These are phyloP conservation scores for Sebastes paucispinis DNA, from an alignment of 2,797 vertebrate genomes.

Conservation along the genomic window DNA sequence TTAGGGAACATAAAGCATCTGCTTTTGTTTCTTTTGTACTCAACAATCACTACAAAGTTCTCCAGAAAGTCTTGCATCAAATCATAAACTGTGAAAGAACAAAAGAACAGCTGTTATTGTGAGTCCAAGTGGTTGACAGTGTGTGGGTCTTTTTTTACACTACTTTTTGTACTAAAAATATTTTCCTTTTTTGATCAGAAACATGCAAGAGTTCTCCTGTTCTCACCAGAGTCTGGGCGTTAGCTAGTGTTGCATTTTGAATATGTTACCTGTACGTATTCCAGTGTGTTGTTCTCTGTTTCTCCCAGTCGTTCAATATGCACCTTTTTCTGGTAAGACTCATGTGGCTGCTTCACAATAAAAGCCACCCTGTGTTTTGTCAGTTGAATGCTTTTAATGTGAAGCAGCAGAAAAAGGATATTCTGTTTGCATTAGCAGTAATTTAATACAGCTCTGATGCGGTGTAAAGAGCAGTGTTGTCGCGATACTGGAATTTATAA, in stretches of 20 bases:
- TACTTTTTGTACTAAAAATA: no score
- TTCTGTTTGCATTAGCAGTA: not conserved
- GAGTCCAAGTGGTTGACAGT: no score
- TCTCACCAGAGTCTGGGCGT: not conserved
- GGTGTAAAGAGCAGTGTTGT: accelerated
- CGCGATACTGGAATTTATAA: accelerated
- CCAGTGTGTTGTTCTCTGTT: no score
- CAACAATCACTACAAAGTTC: no score
- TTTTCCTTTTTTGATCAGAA: not conserved
- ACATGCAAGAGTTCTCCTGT: accelerated
- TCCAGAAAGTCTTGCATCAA: no score
- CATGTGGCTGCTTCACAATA: not conserved
- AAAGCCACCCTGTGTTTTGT: not conserved
- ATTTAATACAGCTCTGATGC: not conserved
- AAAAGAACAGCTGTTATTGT: no score
- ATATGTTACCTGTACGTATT: no score
- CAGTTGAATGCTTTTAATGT: not conserved
- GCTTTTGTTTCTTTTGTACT: no score
- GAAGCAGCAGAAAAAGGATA: not conserved
- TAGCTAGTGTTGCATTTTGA: not conserved
- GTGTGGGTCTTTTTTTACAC: no score
- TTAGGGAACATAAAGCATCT: accelerated
- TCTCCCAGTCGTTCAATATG: not conserved
- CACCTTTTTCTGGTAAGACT: not conserved
- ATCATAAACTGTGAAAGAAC: no score